A percentile compares a stretch with the other conserved stretches of the same genome.
These are phyloP conservation scores for Vidua chalybeata DNA, from an alignment of 2,113 vertebrate genomes.

Conservation along the genomic window DNA sequence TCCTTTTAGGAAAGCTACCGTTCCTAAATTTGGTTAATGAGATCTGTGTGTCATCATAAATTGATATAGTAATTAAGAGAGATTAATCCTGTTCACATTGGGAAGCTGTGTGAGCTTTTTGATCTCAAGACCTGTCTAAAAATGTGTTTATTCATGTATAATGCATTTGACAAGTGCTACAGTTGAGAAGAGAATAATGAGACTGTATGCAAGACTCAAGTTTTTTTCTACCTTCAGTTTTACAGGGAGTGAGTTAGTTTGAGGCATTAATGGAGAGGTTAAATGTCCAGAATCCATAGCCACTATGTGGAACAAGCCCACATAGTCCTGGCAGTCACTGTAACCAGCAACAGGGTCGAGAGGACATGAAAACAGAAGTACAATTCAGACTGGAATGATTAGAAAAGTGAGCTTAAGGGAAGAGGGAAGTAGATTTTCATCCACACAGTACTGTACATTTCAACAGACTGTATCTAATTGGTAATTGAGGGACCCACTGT, in stretches of 20 bases:
- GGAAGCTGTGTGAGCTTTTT: conserved; percentile 71
- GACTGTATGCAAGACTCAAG: background rate
- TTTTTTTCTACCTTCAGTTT: conserved; percentile 1
- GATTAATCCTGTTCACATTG: conserved; percentile 67
- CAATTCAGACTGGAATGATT: background rate
- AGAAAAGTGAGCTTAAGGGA: background rate
- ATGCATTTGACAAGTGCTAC: conserved; percentile 53
- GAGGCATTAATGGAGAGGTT: conserved; percentile 44
- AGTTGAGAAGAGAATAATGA: conserved; percentile 61
- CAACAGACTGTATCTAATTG: background rate
- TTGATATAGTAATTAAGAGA: conserved; percentile 70
- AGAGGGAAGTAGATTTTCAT: background rate
- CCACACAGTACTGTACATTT: background rate
- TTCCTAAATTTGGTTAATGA: conserved; percentile 67
- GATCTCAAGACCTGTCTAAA: conserved; percentile 69
- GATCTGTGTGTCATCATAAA: conserved; percentile 64
- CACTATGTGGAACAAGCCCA: conserved; percentile 22
- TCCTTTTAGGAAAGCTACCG: background rate
- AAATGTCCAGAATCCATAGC: background rate
- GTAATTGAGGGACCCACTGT: background rate
- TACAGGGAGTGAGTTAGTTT: conserved; percentile 14
- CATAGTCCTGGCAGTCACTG: background rate
- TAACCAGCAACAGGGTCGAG: background rate
- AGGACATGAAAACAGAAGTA: conserved; percentile 1
- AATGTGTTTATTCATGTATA: conserved; percentile 68